A percentile compares a stretch with the other conserved stretches of the same genome.
Conservation (phyloP, 2,113 vertebrate species). For the Halcyon senegalensis region DNA sequence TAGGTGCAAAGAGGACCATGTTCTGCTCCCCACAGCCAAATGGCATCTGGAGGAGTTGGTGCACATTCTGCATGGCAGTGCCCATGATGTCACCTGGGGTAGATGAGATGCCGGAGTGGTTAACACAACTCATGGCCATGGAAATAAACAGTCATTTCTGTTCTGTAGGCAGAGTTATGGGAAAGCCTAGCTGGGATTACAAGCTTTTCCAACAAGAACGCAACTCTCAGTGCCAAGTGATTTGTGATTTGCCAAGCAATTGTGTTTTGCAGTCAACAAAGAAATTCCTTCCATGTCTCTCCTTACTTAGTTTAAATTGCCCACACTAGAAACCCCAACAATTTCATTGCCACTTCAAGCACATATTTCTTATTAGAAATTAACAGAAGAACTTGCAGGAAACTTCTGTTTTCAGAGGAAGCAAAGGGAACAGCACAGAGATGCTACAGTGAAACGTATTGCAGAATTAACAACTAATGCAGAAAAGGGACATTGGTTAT, state of each 20-base stretch:
- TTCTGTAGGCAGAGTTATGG: neutral
- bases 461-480: neutral
- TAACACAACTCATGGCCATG: neutral
- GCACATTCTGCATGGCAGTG: constrained; percentile 80
- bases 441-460: neutral
- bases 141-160: neutral
- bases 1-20: constrained; percentile 85
- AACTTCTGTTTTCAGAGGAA: neutral
- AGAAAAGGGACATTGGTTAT: neutral
- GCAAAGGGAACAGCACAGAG: neutral
- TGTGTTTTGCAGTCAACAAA: neutral
- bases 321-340: neutral
- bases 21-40: constrained; percentile 93
- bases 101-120: neutral
- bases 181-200: neutral
- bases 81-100: constrained; percentile 86
- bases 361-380: neutral
- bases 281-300: neutral
- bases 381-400: neutral
- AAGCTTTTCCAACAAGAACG: neutral
- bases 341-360: neutral
- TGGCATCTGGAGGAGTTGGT: constrained; percentile 85
- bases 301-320: neutral
- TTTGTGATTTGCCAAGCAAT: neutral
- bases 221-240: neutral